These are phyloP conservation scores for Micrasema minimum DNA, from an alignment of 1,140 invertebrate genomes.

Conservation along the genomic window DNA sequence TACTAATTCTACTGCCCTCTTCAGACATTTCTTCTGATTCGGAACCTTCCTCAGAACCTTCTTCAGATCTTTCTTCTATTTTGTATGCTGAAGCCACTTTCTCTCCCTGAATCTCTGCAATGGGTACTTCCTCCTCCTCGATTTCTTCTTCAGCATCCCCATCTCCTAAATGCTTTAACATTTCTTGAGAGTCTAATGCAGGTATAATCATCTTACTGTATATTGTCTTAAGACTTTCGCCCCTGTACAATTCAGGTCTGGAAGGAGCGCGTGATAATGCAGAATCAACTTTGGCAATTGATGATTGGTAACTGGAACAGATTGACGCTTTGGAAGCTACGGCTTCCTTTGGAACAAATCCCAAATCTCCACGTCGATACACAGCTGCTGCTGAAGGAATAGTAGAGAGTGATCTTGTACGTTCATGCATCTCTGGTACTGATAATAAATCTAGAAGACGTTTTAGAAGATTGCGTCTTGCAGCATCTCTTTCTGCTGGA, in stretches of 20 bases:
- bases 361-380: conserved; percentile 69
- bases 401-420: conserved; percentile 56
- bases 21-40: neutral
- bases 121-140: conserved; percentile 49
- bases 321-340: conserved; percentile 35
- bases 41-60: no score
- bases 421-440: conserved; percentile 51
- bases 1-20: neutral
- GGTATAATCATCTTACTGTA: conserved; percentile 39
- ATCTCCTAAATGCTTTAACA: neutral
- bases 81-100: no score
- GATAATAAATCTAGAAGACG: conserved; percentile 66
- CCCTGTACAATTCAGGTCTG: neutral
- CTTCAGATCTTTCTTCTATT: no score
- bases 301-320: conserved; percentile 31
- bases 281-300: conserved; percentile 17
- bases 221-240: conserved; percentile 34
- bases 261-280: neutral
- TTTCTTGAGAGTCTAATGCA: conserved; percentile 1
- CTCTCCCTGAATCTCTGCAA: no score
- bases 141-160: conserved; percentile 10
- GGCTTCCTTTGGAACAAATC: conserved; percentile 65
- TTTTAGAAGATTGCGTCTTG: conserved; percentile 66
- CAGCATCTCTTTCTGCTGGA: conserved; percentile 61
- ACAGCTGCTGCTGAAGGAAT: conserved; percentile 60